phyloP scores from a whole-genome alignment of 2,797 vertebrate species.

The Linurgus olivaceus region DNA sequence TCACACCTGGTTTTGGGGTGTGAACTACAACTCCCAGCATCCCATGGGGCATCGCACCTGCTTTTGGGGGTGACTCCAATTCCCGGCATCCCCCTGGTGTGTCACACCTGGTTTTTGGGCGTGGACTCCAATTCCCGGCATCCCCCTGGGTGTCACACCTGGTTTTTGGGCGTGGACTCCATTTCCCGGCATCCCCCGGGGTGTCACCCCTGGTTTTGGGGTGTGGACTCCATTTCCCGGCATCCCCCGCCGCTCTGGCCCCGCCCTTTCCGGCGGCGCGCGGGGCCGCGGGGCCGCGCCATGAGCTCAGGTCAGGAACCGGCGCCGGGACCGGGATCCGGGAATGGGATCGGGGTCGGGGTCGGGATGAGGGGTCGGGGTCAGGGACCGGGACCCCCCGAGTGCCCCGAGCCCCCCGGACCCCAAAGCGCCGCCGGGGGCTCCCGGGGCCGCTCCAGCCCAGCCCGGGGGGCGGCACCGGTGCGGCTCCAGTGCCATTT shows the following conservation, averaged over 20 bases:
- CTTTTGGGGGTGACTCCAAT: too few relatives aligned
- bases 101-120: rapidly evolving
- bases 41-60: rapidly evolving
- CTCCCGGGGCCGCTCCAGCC: not conserved
- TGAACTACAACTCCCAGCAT: not conserved
- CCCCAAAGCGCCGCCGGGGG: not conserved
- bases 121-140: not conserved
- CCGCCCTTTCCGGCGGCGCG: not conserved
- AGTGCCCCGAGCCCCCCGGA: too few relatives aligned
- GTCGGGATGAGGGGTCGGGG: not conserved
- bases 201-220: rapidly evolving
- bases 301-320: not conserved
- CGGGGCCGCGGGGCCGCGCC: not conserved
- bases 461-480: not conserved
- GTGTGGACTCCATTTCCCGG: not conserved
- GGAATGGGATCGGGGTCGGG: not conserved
- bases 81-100: not conserved
- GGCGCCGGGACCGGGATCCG: not conserved
- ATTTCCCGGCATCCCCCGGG: not conserved
- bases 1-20: not conserved
- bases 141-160: not conserved
- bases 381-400: not conserved
- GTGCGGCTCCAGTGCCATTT: not conserved
- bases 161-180: not conserved
- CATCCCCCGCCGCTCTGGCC: not conserved